These are phyloP conservation scores for Ptilorrhoa leucosticta DNA, from an alignment of 2,113 vertebrate species.

Conservation along the genomic window DNA sequence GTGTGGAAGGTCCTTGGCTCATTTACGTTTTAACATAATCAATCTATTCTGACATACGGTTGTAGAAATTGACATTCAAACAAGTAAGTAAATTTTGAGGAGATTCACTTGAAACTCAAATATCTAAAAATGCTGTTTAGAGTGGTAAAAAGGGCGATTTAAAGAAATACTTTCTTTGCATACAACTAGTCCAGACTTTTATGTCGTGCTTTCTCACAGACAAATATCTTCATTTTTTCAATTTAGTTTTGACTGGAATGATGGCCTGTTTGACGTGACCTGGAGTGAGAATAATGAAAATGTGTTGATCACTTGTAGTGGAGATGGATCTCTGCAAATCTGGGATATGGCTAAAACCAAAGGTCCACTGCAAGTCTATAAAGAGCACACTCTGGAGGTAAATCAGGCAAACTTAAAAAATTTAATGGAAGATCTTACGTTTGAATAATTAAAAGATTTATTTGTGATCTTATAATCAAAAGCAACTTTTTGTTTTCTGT, in stretches of 20 bases:
- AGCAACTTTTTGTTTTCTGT: neutral
- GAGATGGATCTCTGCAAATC: constrained; percentile 91
- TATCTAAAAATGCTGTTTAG: neutral
- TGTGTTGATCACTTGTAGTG: constrained; percentile 85
- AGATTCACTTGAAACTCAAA: neutral
- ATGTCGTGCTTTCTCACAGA: neutral
- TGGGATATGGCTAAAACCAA: constrained; percentile 87
- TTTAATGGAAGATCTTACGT: constrained; percentile 15
- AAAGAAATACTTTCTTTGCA: neutral
- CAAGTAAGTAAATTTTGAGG: neutral
- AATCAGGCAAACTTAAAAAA: constrained; percentile 24
- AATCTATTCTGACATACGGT: neutral
- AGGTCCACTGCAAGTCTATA: constrained; percentile 84
- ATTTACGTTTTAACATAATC: neutral
- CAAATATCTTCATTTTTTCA: neutral
- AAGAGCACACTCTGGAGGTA: constrained; percentile 92
- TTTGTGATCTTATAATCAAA: neutral
- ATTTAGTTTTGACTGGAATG: constrained; percentile 90
- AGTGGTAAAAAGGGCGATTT: neutral
- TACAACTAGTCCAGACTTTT: neutral
- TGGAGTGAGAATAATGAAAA: constrained; percentile 96
- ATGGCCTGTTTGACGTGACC: constrained; percentile 90
- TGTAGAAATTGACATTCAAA: neutral
- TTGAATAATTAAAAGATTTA: neutral
- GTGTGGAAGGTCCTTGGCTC: neutral